Conservation (phyloP, 2,888 invertebrate genomes). For the Cylloceria caligata region DNA sequence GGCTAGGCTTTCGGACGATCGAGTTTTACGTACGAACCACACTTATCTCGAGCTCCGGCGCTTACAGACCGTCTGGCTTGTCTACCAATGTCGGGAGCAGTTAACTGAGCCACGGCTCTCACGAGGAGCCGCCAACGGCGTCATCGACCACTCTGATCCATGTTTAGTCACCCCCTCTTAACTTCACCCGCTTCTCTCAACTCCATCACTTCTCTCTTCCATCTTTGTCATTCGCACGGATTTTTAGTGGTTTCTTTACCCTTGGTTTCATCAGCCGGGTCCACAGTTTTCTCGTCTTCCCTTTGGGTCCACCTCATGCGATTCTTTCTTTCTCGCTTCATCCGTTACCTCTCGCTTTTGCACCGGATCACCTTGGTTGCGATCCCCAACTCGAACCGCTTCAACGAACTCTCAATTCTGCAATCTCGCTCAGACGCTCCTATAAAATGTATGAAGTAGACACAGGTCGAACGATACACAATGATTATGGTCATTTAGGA, state of each 20-base stretch:
- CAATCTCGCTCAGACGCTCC: conserved; percentile 35
- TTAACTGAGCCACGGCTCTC: conserved; percentile 49
- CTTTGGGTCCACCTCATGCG: conserved; percentile 1
- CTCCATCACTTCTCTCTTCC: conserved; percentile 28
- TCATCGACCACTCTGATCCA: conserved; percentile 58
- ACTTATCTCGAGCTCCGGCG: conserved; percentile 24
- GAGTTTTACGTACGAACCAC: conserved; percentile 32
- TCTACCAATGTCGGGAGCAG: conserved; percentile 58
- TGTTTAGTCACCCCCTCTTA: conserved; percentile 29
- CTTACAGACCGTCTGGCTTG: conserved; percentile 41
- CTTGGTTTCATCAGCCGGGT: neutral
- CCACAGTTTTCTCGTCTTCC: conserved; percentile 31
- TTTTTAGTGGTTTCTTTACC: conserved; percentile 37
- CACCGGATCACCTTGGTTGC: conserved; percentile 78
- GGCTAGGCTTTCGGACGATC: conserved; percentile 50
- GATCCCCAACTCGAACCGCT: conserved; percentile 53
- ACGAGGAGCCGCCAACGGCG: conserved; percentile 48
- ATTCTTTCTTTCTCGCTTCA: neutral
- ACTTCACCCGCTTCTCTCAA: conserved; percentile 32
- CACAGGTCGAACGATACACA: neutral
- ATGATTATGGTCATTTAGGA: neutral
- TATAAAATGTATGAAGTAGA: conserved; percentile 27
- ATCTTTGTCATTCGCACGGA: conserved; percentile 44
- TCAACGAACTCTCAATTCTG: conserved; percentile 41
- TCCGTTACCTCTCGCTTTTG: conserved; percentile 69